Evolutionary conservation across 2,888 invertebrate species (phyloP).

Genomic region (Epinotia nisella): DNA sequence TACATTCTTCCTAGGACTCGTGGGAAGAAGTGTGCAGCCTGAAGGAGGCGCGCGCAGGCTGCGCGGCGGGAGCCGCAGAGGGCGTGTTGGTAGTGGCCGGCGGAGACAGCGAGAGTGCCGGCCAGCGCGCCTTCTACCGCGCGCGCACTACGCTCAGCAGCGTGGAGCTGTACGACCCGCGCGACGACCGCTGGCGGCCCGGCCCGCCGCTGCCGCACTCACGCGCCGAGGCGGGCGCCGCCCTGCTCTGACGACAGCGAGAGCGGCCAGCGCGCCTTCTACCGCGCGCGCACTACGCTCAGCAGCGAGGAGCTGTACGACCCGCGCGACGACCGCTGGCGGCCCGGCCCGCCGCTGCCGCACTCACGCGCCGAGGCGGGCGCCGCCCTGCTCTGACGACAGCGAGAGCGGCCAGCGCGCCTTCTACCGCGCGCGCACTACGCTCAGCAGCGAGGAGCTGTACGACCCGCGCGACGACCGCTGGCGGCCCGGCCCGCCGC

Average conservation of each 20-base stretch:
- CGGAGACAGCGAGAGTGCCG: conserved; percentile 92
- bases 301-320: conserved; percentile 94
- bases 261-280: conserved; percentile 89
- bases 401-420: conserved; percentile 88
- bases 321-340: conserved; percentile 91
- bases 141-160: conserved; percentile 93
- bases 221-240: conserved; percentile 94
- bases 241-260: conserved; percentile 92
- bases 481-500: conserved; percentile 91
- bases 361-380: conserved; percentile 95
- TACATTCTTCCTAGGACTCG: no score
- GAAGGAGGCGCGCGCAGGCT: conserved; percentile 90
- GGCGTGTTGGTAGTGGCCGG: conserved; percentile 93
- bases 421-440: conserved; percentile 94
- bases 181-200: conserved; percentile 90
- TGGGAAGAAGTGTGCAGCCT: conserved; percentile 92
- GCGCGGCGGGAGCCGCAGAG: conserved; percentile 93
- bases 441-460: conserved; percentile 92
- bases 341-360: conserved; percentile 90
- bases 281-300: conserved; percentile 93
- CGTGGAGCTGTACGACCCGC: conserved; percentile 94
- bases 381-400: conserved; percentile 92
- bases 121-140: conserved; percentile 89
- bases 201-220: conserved; percentile 92
- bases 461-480: conserved; percentile 91